Conservation (phyloP, 2,113 vertebrate genomes). For the mouse (Mus musculus) region GRCm39 chr5:67884001-67884500, state of each 20-base stretch:
- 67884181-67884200: background rate
- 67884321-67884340: background rate
- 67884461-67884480: background rate
- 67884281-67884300: background rate
- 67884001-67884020: slow-evolving; percentile 40
- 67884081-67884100: slow-evolving; percentile 15
- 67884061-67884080: slow-evolving; percentile 43
- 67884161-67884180: background rate
- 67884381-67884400: background rate
- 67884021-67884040: slow-evolving; percentile 52
- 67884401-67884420: background rate
- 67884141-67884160: background rate
- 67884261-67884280: background rate
- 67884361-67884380: background rate
- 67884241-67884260: background rate
- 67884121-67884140: background rate
- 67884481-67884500: slow-evolving; percentile 45
- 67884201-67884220: background rate
- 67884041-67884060: background rate
- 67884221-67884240: background rate
- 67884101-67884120: slow-evolving; percentile 27
- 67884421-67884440: background rate
- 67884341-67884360: background rate
- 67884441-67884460: background rate
- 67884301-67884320: background rate